phyloP scores from a whole-genome alignment of 2,797 vertebrate species.

The Leptodactylus fallax region DNA sequence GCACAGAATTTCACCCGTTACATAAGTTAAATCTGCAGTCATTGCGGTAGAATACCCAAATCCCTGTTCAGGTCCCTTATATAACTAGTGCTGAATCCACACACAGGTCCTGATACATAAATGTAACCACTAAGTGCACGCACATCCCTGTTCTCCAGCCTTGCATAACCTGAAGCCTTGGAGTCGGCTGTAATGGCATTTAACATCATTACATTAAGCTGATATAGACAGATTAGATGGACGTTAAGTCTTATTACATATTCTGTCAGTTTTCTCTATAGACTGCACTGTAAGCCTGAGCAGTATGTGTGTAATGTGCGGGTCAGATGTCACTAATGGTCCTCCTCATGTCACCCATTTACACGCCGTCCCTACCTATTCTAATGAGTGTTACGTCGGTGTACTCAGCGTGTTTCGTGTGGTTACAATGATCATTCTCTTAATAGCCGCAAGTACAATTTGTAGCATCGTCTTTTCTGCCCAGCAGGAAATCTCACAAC shows the following conservation, averaged over 20 bases:
- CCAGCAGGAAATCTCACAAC: not conserved
- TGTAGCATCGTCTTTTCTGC: not conserved
- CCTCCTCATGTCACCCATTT: constrained; percentile 36
- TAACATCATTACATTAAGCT: constrained; percentile 34
- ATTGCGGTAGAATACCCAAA: too few species aligned
- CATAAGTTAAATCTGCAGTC: too few species aligned
- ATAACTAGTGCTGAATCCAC: not conserved
- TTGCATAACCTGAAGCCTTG: not conserved
- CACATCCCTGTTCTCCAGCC: not conserved
- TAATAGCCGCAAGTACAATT: constrained; percentile 33
- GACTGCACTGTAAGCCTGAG: not conserved
- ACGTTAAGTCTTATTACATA: constrained; percentile 38
- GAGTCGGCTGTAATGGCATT: not conserved
- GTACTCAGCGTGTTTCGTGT: constrained; percentile 1
- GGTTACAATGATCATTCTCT: constrained; percentile 25
- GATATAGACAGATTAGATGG: constrained; percentile 15
- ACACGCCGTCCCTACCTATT: constrained; percentile 17
- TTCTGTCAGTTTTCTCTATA: not conserved
- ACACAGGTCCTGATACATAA: too few species aligned
- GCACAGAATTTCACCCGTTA: too few species aligned
- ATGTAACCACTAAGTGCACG: not conserved
- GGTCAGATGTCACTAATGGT: constrained; percentile 51
- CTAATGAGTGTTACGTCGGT: constrained; percentile 29
- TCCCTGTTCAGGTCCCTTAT: not conserved
- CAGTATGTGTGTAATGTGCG: constrained; percentile 21